These are phyloP conservation scores for Rhyzopertha dominica DNA, from an alignment of 1,140 invertebrate genomes.

Conservation along the genomic window DNA sequence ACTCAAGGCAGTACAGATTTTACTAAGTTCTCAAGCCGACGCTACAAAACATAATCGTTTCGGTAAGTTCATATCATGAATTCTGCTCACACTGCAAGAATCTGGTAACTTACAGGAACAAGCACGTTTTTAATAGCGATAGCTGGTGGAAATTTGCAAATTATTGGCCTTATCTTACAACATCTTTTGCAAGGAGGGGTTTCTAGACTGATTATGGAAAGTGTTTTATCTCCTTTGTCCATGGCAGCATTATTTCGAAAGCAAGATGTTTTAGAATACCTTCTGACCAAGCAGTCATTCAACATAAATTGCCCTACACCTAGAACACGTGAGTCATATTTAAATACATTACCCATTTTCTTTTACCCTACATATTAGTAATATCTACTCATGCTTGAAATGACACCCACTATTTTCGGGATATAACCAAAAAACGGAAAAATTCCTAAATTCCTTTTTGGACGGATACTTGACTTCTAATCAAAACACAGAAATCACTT, in stretches of 20 bases:
- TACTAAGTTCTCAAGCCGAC: conserved; percentile 44
- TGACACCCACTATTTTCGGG: no score
- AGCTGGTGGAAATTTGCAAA: conserved; percentile 32
- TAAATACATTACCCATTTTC: no score
- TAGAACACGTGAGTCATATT: conserved; percentile 34
- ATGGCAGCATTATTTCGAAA: conserved; percentile 35
- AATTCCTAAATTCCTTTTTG: no score
- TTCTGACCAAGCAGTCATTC: conserved; percentile 32
- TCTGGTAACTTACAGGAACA: conserved; percentile 22
- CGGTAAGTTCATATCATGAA: conserved; percentile 35
- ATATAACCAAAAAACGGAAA: no score
- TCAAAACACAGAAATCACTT: no score
- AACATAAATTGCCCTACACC: conserved; percentile 26
- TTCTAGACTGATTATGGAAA: conserved; percentile 33
- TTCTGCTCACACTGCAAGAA: background rate
- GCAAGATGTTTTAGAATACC: conserved; percentile 27
- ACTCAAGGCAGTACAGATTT: conserved; percentile 41
- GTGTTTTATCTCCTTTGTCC: conserved; percentile 31
- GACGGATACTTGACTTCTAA: no score
- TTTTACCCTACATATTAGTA: no score
- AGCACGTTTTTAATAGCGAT: conserved; percentile 33
- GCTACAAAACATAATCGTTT: conserved; percentile 46
- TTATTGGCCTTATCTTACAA: conserved; percentile 28
- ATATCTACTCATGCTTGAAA: no score
- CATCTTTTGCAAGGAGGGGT: conserved; percentile 36